A percentile compares a stretch with the other conserved stretches of the same genome.
Evolutionary conservation across 2,888 invertebrate species (phyloP).

Genomic region (Luffia ferchaultella): DNA sequence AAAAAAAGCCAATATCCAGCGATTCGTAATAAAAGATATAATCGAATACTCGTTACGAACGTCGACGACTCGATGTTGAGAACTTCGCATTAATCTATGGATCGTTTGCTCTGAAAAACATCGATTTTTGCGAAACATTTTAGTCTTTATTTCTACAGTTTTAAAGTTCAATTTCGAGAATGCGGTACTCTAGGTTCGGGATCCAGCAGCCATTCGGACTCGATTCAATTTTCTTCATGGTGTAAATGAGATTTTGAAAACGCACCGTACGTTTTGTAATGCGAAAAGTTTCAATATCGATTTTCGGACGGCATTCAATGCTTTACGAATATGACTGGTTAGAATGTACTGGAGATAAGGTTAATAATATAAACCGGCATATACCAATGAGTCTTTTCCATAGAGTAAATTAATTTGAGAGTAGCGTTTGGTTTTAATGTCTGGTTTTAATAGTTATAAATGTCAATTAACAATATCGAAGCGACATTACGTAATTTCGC

Average conservation of each 20-base stretch:
- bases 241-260: background rate
- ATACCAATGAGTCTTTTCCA: too few species aligned
- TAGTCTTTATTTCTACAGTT: background rate
- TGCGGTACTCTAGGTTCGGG: background rate
- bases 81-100: conserved; percentile 19
- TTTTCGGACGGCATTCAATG: too few species aligned
- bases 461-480: too few species aligned
- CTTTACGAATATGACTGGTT: too few species aligned
- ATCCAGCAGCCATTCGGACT: background rate
- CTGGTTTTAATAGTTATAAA: too few species aligned
- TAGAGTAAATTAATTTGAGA: too few species aligned
- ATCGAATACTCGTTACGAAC: conserved; percentile 18
- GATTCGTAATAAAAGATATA: conserved; percentile 14
- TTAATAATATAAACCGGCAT: too few species aligned
- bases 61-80: conserved; percentile 18
- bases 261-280: background rate
- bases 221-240: background rate
- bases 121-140: background rate
- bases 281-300: too few species aligned
- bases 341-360: too few species aligned
- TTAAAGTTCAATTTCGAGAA: conserved; percentile 8
- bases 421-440: too few species aligned
- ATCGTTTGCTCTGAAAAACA: conserved; percentile 7
- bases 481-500: too few species aligned
- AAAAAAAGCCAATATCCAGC: conserved; percentile 14